Evolutionary conservation across 2,797 vertebrate genomes (phyloP).

Genomic region (Gallinago solitaria): DNA sequence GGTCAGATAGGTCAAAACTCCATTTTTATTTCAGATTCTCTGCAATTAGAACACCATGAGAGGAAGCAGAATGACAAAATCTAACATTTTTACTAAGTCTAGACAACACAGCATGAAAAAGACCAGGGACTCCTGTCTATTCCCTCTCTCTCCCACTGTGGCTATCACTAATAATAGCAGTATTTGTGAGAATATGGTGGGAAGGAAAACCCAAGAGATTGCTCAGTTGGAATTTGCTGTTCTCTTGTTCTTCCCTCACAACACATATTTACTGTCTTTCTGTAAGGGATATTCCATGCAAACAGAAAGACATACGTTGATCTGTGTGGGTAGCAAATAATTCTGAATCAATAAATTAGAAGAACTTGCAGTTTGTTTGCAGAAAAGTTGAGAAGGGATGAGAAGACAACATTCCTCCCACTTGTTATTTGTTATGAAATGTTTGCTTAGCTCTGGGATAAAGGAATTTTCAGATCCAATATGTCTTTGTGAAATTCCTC

Average conservation of each 20-base stretch:
- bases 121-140: slow-evolving; percentile 14
- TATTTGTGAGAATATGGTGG: slow-evolving; percentile 56
- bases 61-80: slow-evolving; percentile 36
- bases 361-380: neutral
- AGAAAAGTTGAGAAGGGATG: neutral
- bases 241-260: neutral
- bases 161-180: slow-evolving; percentile 51
- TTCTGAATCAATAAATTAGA: neutral
- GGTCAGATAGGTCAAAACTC: neutral
- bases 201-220: slow-evolving; percentile 50
- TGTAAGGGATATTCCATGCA: neutral
- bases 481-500: neutral
- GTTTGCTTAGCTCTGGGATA: neutral
- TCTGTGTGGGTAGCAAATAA: neutral
- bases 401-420: neutral
- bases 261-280: neutral
- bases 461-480: slow-evolving; percentile 8
- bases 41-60: neutral
- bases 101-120: slow-evolving; percentile 65
- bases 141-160: slow-evolving; percentile 20
- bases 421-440: neutral
- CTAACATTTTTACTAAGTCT: slow-evolving; percentile 55
- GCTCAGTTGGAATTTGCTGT: neutral
- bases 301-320: neutral
- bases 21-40: slow-evolving; percentile 28